A percentile compares a stretch with the other conserved stretches of the same genome.
Conservation (phyloP, 2,888 invertebrate genomes). For the Amphipyra tragopoginis region DNA sequence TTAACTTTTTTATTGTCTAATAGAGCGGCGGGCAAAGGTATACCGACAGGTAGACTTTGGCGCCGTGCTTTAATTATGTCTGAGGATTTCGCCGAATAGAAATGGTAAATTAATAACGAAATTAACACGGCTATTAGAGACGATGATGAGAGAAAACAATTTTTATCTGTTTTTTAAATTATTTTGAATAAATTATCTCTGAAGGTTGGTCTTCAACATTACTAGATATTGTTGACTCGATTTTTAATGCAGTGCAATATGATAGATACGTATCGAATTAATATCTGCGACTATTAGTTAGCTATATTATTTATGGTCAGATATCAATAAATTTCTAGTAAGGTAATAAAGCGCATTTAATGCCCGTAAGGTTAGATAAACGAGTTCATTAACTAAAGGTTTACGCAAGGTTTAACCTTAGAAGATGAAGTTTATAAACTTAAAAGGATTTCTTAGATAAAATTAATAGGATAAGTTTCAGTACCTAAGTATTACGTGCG, state of each 20-base stretch:
- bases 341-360: constrained; percentile 14
- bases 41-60: constrained; percentile 87
- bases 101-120: constrained; percentile 74
- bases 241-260: no score
- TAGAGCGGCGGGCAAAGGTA: constrained; percentile 84
- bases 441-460: constrained; percentile 23
- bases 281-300: constrained; percentile 1
- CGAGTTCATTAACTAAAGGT: constrained; percentile 48
- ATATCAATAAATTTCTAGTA: constrained; percentile 30
- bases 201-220: background rate
- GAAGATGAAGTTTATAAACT: constrained; percentile 35
- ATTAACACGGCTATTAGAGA: constrained; percentile 61
- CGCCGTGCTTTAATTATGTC: constrained; percentile 87
- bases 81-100: constrained; percentile 76
- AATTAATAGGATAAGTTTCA: constrained; percentile 33
- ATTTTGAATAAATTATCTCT: background rate
- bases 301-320: constrained; percentile 15
- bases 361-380: constrained; percentile 45
- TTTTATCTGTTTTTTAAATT: constrained; percentile 10
- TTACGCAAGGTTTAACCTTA: constrained; percentile 50
- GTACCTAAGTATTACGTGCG: background rate
- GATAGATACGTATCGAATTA: background rate
- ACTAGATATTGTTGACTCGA: background rate
- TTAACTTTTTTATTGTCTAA: constrained; percentile 88
- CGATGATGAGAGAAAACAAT: constrained; percentile 33